Evolutionary conservation across 2,113 vertebrate species (phyloP).

Genomic region (Shinisaurus crocodilurus): DNA sequence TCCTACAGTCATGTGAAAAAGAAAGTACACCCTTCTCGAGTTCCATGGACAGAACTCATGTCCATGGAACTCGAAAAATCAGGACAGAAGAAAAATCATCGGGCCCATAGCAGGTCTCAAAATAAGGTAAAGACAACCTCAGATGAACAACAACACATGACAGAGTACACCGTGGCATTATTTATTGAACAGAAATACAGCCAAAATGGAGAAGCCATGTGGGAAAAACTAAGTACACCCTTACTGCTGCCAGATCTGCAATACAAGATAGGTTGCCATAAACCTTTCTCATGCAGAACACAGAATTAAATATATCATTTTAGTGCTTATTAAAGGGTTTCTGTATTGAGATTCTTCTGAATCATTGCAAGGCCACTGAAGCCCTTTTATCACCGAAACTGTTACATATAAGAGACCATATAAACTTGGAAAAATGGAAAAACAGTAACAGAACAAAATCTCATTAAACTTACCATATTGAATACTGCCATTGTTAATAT

Average conservation of each 20-base stretch:
- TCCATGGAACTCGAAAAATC: no score
- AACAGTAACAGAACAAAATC: not conserved
- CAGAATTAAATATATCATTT: not conserved
- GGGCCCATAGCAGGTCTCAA: no score
- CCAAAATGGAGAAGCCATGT: no score
- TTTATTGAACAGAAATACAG: not conserved
- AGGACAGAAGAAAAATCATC: no score
- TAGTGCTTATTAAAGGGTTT: not conserved
- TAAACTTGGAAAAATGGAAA: not conserved
- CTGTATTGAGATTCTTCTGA: conserved; percentile 28
- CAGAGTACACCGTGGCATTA: no score
- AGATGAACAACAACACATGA: no score
- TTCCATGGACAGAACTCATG: no score
- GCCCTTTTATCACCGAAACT: not conserved
- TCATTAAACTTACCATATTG: conserved; percentile 89
- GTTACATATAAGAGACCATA: not conserved
- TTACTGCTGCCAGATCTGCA: not conserved
- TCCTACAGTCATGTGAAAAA: no score
- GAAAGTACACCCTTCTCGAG: no score
- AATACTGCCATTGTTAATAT: conserved; percentile 95
- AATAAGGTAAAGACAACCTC: no score
- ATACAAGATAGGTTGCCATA: not conserved
- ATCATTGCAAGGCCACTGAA: not conserved
- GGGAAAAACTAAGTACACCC: no score
- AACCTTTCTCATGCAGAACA: not conserved